phyloP scores from a whole-genome alignment of 2,888 invertebrate genomes.

The Ethmia dodecea region DNA sequence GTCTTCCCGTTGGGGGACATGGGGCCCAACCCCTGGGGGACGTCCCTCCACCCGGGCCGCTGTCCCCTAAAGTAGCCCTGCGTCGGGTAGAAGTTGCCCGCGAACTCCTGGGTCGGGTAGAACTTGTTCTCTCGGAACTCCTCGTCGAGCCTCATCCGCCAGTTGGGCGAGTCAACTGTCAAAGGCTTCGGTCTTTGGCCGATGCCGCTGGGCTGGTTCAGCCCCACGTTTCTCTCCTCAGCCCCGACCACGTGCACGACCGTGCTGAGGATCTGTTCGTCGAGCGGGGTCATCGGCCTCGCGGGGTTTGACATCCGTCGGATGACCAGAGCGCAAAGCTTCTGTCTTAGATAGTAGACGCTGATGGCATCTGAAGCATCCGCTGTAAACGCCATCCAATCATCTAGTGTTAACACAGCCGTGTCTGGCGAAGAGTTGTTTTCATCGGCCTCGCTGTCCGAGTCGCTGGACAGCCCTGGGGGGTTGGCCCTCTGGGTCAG shows the following conservation, averaged over 20 bases:
- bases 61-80: conserved; percentile 37
- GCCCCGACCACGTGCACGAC: conserved; percentile 82
- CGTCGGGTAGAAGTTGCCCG: conserved; percentile 37
- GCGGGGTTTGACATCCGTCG: conserved; percentile 78
- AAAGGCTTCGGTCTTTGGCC: conserved; percentile 86
- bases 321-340: conserved; percentile 83
- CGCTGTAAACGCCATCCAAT: conserved; percentile 85
- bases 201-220: conserved; percentile 85
- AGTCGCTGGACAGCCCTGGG: conserved; percentile 64
- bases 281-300: conserved; percentile 74
- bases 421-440: conserved; percentile 50
- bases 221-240: conserved; percentile 83
- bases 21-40: conserved; percentile 44
- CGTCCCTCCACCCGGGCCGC: conserved; percentile 37
- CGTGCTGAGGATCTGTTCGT: conserved; percentile 82
- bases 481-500: conserved; percentile 63
- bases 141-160: conserved; percentile 46
- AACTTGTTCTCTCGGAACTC: conserved; percentile 34
- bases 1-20: conserved; percentile 57
- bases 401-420: conserved; percentile 80
- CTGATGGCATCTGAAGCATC: conserved; percentile 82
- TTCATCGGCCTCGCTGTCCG: conserved; percentile 65
- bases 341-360: conserved; percentile 83
- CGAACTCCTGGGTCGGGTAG: conserved; percentile 30
- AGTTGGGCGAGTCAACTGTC: conserved; percentile 74